Evolutionary conservation across 1,140 invertebrate genomes (phyloP).

Genomic region (Micrasema longulum): DNA sequence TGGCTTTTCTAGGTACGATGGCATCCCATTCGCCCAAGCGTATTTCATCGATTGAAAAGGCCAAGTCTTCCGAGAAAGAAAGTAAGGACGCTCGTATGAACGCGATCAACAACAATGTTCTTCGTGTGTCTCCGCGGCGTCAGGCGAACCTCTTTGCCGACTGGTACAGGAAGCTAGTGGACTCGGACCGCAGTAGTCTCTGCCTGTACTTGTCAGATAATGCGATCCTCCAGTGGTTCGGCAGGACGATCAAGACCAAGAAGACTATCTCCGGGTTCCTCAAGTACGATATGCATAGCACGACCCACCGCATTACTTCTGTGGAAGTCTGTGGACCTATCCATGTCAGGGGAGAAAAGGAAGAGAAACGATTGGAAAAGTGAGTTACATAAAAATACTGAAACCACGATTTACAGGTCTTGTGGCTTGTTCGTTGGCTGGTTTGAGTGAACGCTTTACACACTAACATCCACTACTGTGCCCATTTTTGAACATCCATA

Average conservation of each 20-base stretch:
- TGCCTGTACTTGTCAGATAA: constrained; percentile 67
- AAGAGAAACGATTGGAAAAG: constrained; percentile 53
- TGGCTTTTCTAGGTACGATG: constrained; percentile 2
- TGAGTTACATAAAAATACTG: too few species aligned
- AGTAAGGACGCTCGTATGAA: constrained; percentile 36
- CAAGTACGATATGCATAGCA: constrained; percentile 63
- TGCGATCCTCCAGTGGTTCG: constrained; percentile 70
- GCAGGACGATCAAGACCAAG: constrained; percentile 67
- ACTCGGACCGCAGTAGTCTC: constrained; percentile 61
- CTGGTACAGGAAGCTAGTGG: constrained; percentile 64
- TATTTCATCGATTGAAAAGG: background rate
- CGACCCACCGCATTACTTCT: constrained; percentile 62
- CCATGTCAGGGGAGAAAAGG: constrained; percentile 57
- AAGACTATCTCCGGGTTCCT: constrained; percentile 64
- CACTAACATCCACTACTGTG: too few species aligned
- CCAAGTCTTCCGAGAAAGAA: constrained; percentile 5
- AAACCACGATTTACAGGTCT: too few species aligned
- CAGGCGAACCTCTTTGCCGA: constrained; percentile 56
- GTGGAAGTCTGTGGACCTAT: constrained; percentile 62
- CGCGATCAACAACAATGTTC: constrained; percentile 47
- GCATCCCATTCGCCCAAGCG: constrained; percentile 17
- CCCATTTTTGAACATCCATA: too few species aligned
- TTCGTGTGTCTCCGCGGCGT: constrained; percentile 3
- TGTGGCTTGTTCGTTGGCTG: too few species aligned
- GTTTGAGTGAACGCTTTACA: too few species aligned